Conservation (phyloP, 2,888 invertebrate genomes). For the Cryptophagus acutangulus region DNA sequence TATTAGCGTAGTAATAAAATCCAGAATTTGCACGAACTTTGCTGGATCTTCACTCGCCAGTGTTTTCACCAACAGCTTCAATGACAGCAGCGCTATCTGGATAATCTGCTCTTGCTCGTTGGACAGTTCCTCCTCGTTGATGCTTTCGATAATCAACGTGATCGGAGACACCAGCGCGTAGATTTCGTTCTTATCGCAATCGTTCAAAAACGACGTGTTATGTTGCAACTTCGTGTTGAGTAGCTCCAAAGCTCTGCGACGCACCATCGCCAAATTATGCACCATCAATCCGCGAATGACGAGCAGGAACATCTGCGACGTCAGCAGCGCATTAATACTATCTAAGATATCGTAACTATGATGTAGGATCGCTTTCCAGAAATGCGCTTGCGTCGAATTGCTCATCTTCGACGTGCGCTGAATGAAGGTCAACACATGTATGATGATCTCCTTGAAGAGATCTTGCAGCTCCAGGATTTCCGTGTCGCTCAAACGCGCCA, state of each 20-base stretch:
- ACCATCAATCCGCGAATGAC: slow-evolving; percentile 70
- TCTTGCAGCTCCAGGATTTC: slow-evolving; percentile 54
- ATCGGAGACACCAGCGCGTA: slow-evolving; percentile 59
- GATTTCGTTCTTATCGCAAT: slow-evolving; percentile 48
- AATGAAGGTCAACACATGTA: slow-evolving; percentile 63
- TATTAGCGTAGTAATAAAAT: slow-evolving; percentile 60
- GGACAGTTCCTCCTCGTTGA: slow-evolving; percentile 44
- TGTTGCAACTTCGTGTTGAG: slow-evolving; percentile 75
- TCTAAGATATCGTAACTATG: slow-evolving; percentile 76
- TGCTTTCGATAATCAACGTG: slow-evolving; percentile 55
- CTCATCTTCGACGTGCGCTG: slow-evolving; percentile 59
- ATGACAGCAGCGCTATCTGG: slow-evolving; percentile 75
- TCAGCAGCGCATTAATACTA: slow-evolving; percentile 72
- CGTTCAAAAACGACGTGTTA: slow-evolving; percentile 56
- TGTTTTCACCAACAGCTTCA: slow-evolving; percentile 76
- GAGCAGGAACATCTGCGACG: slow-evolving; percentile 72
- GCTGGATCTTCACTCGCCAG: slow-evolving; percentile 64
- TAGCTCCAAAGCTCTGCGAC: slow-evolving; percentile 78
- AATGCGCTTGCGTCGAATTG: slow-evolving; percentile 59
- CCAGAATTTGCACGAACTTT: slow-evolving; percentile 66
- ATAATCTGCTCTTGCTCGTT: slow-evolving; percentile 66
- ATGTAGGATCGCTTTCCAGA: slow-evolving; percentile 78
- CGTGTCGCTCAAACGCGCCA: slow-evolving; percentile 52
- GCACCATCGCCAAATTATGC: slow-evolving; percentile 66
- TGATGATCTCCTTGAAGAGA: slow-evolving; percentile 64